phyloP scores from a whole-genome alignment of 1,140 invertebrate species.

The Bathynomus jamesi region DNA sequence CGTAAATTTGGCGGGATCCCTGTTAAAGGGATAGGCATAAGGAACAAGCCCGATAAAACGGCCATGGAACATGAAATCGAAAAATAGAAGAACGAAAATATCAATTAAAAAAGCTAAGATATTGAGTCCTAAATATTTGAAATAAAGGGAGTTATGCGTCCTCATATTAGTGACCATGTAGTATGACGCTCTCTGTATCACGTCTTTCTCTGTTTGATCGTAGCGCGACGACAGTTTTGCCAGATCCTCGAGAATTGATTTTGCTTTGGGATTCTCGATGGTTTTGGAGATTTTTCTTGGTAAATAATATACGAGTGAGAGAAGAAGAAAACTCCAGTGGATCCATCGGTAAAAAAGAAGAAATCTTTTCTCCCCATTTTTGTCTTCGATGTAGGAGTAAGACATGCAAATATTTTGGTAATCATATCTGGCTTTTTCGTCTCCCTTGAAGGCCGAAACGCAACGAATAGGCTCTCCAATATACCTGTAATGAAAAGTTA shows the following conservation, averaged over 20 bases:
- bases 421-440: background rate
- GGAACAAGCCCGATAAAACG: slow-evolving; percentile 18
- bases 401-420: slow-evolving; percentile 4
- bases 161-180: slow-evolving; percentile 17
- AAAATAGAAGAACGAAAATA: slow-evolving; percentile 3
- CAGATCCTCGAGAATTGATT: slow-evolving; percentile 14
- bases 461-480: background rate
- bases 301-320: slow-evolving; percentile 7
- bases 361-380: slow-evolving; percentile 1
- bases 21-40: slow-evolving; percentile 6
- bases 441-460: slow-evolving; percentile 8
- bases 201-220: slow-evolving; percentile 6
- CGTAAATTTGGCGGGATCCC: slow-evolving; percentile 16
- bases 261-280: background rate
- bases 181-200: slow-evolving; percentile 7
- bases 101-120: slow-evolving; percentile 14
- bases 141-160: slow-evolving; percentile 20
- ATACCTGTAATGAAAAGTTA: background rate
- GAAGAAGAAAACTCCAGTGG: slow-evolving; percentile 3
- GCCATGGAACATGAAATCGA: slow-evolving; percentile 21
- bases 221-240: background rate
- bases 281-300: slow-evolving; percentile 10
- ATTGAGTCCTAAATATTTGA: slow-evolving; percentile 14
- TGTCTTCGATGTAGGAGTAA: background rate
- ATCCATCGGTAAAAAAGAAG: slow-evolving; percentile 14